A percentile compares a stretch with the other conserved stretches of the same genome.
These are phyloP conservation scores for Machaerirhynchus nigripectus DNA, from an alignment of 2,113 vertebrate genomes.

Conservation along the genomic window DNA sequence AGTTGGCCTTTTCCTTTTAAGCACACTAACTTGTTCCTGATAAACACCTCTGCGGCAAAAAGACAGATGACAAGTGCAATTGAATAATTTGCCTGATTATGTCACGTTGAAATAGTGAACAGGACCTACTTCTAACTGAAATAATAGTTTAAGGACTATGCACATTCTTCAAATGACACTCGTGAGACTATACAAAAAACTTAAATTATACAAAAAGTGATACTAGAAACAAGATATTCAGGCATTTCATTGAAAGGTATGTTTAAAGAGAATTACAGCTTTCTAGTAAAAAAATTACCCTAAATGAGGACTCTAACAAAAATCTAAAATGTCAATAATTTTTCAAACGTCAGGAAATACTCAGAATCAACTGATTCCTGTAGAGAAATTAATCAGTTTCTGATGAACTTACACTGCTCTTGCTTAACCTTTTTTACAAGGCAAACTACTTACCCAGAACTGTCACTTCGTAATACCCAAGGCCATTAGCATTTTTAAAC, in stretches of 20 bases:
- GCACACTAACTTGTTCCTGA: neutral
- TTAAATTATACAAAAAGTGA: neutral
- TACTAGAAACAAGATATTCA: neutral
- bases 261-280: neutral
- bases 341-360: neutral
- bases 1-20: neutral
- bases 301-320: neutral
- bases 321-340: neutral
- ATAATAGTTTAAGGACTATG: neutral
- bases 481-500: slow-evolving; percentile 55
- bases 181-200: neutral
- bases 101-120: neutral
- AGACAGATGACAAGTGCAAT: neutral
- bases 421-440: neutral
- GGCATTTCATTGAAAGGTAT: neutral
- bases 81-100: neutral
- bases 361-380: neutral
- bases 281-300: neutral
- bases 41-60: neutral
- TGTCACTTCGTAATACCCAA: slow-evolving; percentile 83
- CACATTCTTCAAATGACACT: neutral
- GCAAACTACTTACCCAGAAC: slow-evolving; percentile 78
- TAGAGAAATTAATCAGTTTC: neutral
- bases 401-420: neutral
- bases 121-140: neutral